Evolutionary conservation across 2,888 invertebrate species (phyloP).

Genomic region (Temnothorax unifasciatus): DNA sequence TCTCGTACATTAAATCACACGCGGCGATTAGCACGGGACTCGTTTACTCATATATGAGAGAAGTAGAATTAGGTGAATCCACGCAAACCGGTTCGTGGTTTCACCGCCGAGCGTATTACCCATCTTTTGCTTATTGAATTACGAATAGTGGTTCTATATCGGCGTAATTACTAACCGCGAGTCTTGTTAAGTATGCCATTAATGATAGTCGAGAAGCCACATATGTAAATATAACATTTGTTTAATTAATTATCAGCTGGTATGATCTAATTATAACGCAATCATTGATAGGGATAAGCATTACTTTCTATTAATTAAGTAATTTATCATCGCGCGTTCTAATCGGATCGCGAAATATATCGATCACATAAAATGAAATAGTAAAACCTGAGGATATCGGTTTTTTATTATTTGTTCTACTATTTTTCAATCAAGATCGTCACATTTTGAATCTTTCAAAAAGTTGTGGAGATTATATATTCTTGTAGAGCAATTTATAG

Average conservation of each 20-base stretch:
- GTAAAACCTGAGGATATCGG: neutral
- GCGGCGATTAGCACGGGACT: slow-evolving; percentile 58
- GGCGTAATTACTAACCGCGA: slow-evolving; percentile 66
- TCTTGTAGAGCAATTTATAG: neutral
- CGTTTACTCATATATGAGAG: slow-evolving; percentile 57
- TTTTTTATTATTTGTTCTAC: neutral
- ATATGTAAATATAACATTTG: slow-evolving; percentile 26
- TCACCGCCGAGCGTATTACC: slow-evolving; percentile 46
- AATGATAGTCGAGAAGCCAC: slow-evolving; percentile 58
- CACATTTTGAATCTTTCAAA: neutral
- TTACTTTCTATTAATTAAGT: slow-evolving; percentile 37
- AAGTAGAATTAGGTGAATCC: slow-evolving; percentile 62
- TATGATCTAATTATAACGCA: slow-evolving; percentile 28
- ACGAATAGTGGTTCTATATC: slow-evolving; percentile 63
- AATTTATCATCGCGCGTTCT: slow-evolving; percentile 1
- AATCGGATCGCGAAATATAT: neutral
- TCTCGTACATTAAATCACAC: slow-evolving; percentile 40
- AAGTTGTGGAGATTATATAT: neutral
- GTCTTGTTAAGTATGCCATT: slow-evolving; percentile 54
- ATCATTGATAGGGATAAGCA: neutral
- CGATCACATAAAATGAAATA: too few species aligned
- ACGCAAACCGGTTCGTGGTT: slow-evolving; percentile 65
- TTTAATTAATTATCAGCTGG: slow-evolving; percentile 54
- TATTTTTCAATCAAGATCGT: neutral
- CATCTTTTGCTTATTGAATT: slow-evolving; percentile 60